Evolutionary conservation across 2,797 vertebrate species (phyloP).

Genomic region (Masticophis lateralis): DNA sequence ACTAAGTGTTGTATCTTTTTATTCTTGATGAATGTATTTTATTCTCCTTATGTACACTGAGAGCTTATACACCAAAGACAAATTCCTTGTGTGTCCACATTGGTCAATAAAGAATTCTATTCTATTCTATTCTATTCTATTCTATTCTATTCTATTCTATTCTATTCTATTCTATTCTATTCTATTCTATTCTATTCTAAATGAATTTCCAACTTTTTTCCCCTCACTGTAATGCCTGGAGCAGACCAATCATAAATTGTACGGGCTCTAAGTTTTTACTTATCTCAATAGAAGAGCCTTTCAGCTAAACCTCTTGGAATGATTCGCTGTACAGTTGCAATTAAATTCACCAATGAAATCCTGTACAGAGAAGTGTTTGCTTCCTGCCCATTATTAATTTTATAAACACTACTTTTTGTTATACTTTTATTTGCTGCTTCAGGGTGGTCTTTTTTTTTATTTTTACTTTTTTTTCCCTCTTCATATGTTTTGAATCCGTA

Average conservation of each 20-base stretch:
- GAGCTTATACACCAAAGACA: no score
- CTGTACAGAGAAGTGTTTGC: not conserved
- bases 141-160: no score
- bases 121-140: no score
- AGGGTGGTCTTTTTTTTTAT: not conserved
- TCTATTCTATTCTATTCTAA: no score
- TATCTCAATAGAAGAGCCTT: not conserved
- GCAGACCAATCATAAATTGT: not conserved
- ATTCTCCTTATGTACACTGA: no score
- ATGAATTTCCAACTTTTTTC: not conserved
- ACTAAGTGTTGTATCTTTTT: no score
- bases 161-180: no score
- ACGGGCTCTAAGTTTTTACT: not conserved
- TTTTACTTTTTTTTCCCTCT: not conserved
- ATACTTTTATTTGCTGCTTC: not conserved
- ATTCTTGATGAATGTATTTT: no score
- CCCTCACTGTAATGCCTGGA: not conserved
- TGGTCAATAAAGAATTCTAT: no score
- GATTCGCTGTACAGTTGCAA: not conserved
- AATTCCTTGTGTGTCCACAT: no score
- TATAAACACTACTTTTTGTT: not conserved
- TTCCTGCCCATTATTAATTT: not conserved
- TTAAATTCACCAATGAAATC: not conserved
- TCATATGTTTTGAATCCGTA: not conserved
- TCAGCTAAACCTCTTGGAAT: not conserved